Conservation (phyloP, 2,888 invertebrate species). For the Epistrophella euchroma region DNA sequence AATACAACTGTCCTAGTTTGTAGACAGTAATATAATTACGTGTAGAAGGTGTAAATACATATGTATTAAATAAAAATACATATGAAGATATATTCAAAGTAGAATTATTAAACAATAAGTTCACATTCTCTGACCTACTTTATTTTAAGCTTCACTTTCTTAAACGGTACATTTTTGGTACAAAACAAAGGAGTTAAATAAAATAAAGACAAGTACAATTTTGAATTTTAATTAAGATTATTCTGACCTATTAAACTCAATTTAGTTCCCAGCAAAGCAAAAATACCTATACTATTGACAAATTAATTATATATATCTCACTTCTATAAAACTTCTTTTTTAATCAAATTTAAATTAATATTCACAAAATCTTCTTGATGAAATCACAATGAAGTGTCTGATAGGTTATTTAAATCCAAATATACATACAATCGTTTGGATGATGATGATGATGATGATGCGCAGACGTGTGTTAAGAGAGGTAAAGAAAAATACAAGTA, state of each 20-base stretch:
- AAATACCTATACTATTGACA: background rate
- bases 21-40: no score
- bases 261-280: background rate
- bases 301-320: background rate
- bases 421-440: background rate
- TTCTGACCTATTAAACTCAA: constrained; percentile 10
- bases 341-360: background rate
- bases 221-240: background rate
- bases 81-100: no score
- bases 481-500: background rate
- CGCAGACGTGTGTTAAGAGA: background rate
- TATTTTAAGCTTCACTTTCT: background rate
- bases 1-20: no score
- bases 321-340: background rate
- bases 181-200: background rate
- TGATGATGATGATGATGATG: background rate
- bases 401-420: background rate
- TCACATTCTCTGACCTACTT: background rate
- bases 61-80: no score
- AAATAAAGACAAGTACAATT: background rate
- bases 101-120: no score
- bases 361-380: constrained; percentile 6
- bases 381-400: constrained; percentile 5
- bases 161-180: background rate
- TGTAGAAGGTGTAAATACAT: no score